Evolutionary conservation across 2,797 vertebrate genomes (phyloP), one percentile per base, ranked within the genome.

Genomic region (Ctenosaura bakeri): DNA sequence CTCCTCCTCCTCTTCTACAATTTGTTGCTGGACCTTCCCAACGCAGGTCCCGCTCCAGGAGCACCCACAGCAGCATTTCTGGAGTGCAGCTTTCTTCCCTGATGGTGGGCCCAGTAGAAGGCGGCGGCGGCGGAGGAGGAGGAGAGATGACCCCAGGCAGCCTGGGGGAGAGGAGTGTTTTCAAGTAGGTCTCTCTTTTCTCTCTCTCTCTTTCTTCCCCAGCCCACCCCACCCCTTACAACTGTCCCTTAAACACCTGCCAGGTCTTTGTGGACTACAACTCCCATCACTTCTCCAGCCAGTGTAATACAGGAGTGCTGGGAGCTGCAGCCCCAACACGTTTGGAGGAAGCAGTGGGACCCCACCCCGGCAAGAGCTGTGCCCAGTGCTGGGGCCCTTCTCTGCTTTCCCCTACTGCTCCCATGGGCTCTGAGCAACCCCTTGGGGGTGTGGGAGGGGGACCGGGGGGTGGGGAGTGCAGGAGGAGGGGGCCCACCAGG

Each of bases 121-220:
- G 94, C 86, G 94, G 66, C 9, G 66, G 29, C 26, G 29, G 66
- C 10, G 29, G 66, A 8, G 64, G 94, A 86, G 29, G 66, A 8
- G 64, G 94, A 86, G 94, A 93, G 82, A 46, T 46, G 42, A 94
- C 88, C 90, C 82, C 92, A 0, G 93, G 50, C 0, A 82, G 50
- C 69, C 87, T 52, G 1, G 94, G 96, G 14, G 98, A 97, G 90
- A 97, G 96, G 85, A 97, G 97, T 1, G 3, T 97, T 91, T 98
- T 98, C 95, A 98, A 98, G 98, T 98, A 96, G 97, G 98, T 95
- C 85, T 50, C 7, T 12, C 12, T 46, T 26, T n/a, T 46, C 12
- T 4, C 12, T 46, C 5, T 95, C 85, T 50, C 12, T 12, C 5
- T 46, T 13, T 42, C 22, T 9, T 3, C 16, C 42, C 42, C 42